phyloP scores from a whole-genome alignment of 2,797 vertebrate species.

The Nasua narica region DNA sequence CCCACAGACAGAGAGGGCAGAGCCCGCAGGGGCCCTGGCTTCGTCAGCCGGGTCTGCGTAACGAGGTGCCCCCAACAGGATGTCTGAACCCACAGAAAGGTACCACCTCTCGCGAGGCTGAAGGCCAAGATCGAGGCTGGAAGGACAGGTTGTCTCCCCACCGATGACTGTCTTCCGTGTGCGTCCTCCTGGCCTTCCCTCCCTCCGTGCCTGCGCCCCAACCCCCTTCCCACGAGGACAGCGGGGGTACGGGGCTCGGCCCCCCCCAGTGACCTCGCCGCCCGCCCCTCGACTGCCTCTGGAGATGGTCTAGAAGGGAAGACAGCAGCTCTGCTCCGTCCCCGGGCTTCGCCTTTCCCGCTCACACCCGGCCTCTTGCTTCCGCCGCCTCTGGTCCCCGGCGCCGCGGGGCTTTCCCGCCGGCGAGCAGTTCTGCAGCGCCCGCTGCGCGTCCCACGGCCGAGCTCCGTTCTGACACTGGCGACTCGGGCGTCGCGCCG shows the following conservation, averaged over 20 bases:
- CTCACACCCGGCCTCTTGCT: background rate
- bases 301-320: background rate
- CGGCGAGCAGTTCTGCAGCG: background rate
- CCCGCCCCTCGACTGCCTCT: background rate
- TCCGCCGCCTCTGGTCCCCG: background rate
- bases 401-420: background rate
- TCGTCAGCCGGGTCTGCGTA: background rate
- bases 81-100: too few species aligned
- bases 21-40: background rate
- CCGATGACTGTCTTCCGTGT: too few species aligned
- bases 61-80: rapidly evolving
- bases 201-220: rapidly evolving
- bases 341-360: too few species aligned
- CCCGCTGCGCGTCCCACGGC: background rate
- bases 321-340: background rate
- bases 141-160: background rate
- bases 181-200: background rate
- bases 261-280: background rate
- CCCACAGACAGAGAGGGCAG: background rate
- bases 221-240: background rate
- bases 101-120: background rate
- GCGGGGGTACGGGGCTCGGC: background rate
- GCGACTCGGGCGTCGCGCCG: background rate
- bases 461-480: background rate
- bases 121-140: background rate